Conservation (phyloP, 2,888 invertebrate genomes). For the Hypsopygia costalis region DNA sequence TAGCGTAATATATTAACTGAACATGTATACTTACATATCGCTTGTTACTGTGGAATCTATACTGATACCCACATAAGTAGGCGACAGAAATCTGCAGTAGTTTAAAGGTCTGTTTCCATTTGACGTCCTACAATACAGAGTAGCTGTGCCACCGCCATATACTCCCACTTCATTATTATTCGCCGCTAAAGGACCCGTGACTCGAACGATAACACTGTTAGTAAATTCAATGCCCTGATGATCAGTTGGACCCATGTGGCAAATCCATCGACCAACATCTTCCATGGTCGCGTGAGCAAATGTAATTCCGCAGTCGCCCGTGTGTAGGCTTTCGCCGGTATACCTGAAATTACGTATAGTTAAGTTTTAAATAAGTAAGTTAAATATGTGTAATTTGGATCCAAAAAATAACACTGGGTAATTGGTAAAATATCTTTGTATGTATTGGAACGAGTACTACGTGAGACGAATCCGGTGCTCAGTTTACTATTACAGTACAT, state of each 20-base stretch:
- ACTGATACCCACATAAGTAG: slow-evolving; percentile 54
- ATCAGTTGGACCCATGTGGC: slow-evolving; percentile 65
- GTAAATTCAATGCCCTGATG: slow-evolving; percentile 53
- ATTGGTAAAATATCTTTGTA: no score
- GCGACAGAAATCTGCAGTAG: slow-evolving; percentile 71
- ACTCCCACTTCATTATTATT: slow-evolving; percentile 34
- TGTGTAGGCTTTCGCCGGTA: slow-evolving; percentile 53
- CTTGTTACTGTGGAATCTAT: slow-evolving; percentile 55
- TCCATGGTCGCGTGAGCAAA: slow-evolving; percentile 41
- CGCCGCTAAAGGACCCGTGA: slow-evolving; percentile 67
- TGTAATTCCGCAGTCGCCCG: slow-evolving; percentile 69
- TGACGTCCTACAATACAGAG: slow-evolving; percentile 63
- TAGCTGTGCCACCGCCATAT: slow-evolving; percentile 32
- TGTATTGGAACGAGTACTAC: no score
- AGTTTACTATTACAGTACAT: no score
- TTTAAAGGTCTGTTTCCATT: slow-evolving; percentile 58
- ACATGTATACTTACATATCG: slow-evolving; percentile 48
- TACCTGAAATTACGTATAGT: slow-evolving; percentile 56
- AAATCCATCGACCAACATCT: slow-evolving; percentile 67
- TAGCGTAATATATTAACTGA: no score
- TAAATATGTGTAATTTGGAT: no score
- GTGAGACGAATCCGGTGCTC: no score
- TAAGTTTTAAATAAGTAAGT: not conserved
- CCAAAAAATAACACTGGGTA: no score
- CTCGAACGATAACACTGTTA: slow-evolving; percentile 49